Evolutionary conservation across 2,113 vertebrate genomes (phyloP), one percentile per base, ranked within the genome.

Genomic region (Onychostruthus taczanowskii): DNA sequence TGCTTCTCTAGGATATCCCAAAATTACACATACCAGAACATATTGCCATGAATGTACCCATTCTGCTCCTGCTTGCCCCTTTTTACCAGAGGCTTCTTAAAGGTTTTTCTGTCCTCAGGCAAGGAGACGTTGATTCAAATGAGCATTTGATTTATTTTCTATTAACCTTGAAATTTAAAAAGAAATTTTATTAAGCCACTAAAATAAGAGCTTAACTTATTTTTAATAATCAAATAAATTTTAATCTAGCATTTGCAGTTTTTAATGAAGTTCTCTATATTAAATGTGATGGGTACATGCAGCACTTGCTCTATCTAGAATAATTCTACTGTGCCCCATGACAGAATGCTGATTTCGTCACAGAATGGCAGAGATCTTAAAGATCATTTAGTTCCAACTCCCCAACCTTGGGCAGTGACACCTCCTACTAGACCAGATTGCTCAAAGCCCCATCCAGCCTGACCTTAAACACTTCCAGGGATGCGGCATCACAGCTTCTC

Each of bases 31-130:
- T 53, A 72, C 22, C 27, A 53, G n/a, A 90, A 82, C 11, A 8
- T 9, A 2, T 22, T 81, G 43, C 10, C 2, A 2, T 63, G 43
- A 89, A 46, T 31, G 10, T 85, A 59, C 33, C 23, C 0, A 0
- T 77, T 84, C 41, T 86, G 23, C 63, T 94, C 63, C 63, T 77
- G 10, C 66, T 87, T 74, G 23, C 37, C 31, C 7, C 10, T 66
- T 89, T 80, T 74, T 92, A 26, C 69, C 46, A 84, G 43, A 84
- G 26, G 12, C 27, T 37, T 39, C 53, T 87, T 77, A 78, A 89
- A 27, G 89, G 67, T 56, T 94, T 59, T 27, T 49, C 15, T 69
- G 31, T 66, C 63, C 13, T 95, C 13, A 53, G 59, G 31, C 10
- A 37, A 76, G 69, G 83, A 39, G 10, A 18, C 18, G 37, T 73